Conservation (phyloP, 2,113 vertebrate species). For the Etheostoma spectabile region DNA sequence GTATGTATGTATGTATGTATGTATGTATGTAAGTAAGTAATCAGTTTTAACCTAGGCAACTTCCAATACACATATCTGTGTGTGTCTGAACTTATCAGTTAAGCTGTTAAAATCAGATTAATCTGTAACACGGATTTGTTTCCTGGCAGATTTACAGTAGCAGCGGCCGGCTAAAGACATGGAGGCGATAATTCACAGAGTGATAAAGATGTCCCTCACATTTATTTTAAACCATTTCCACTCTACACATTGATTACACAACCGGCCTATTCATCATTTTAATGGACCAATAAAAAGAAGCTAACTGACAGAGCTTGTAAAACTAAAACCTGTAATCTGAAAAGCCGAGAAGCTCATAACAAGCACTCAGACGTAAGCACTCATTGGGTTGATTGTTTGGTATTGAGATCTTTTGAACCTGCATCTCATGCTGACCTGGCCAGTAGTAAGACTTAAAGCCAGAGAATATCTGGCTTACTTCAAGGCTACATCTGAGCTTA, state of each 20-base stretch:
- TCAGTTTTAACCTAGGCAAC: too few relatives aligned
- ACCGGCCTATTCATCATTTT: conserved; percentile 55
- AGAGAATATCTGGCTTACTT: background rate
- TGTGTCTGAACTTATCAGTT: conserved; percentile 16
- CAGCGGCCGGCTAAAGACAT: conserved; percentile 1
- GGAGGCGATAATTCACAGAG: conserved; percentile 61
- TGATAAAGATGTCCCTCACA: conserved; percentile 53
- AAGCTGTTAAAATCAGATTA: conserved; percentile 59
- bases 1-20: too few relatives aligned
- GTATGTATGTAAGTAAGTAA: too few relatives aligned
- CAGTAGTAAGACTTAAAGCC: background rate
- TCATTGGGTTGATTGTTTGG: background rate
- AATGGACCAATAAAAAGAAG: conserved; percentile 55
- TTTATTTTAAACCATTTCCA: conserved; percentile 64
- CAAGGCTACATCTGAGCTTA: background rate
- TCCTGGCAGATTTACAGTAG: conserved; percentile 13
- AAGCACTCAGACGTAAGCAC: conserved; percentile 2
- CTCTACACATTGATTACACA: conserved; percentile 54
- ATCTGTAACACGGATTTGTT: conserved; percentile 44
- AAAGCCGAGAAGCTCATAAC: conserved; percentile 26
- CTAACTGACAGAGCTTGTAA: conserved; percentile 23
- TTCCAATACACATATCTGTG: background rate
- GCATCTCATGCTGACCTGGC: background rate
- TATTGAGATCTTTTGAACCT: conserved; percentile 1
- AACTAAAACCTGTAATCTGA: conserved; percentile 8